Conservation (phyloP, 2,797 vertebrate species). For the Xerus rutilus region DNA sequence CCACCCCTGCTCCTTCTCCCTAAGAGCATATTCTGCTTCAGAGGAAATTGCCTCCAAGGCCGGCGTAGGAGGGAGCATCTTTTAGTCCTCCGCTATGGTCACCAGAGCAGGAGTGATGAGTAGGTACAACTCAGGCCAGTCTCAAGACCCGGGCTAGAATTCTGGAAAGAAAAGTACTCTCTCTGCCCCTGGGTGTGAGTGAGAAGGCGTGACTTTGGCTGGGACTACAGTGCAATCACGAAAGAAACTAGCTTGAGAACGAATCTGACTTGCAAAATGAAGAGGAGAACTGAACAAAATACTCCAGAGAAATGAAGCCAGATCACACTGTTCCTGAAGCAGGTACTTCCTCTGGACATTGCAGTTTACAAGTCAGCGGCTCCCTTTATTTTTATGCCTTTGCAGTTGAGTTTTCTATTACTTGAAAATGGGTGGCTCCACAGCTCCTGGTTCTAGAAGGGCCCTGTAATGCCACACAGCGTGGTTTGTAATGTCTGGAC, state of each 20-base stretch:
- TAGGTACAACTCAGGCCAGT: background rate
- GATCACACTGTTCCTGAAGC: background rate
- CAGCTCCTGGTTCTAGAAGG: background rate
- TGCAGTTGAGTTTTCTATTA: background rate
- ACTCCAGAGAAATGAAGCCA: background rate
- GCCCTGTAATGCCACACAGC: too few species aligned
- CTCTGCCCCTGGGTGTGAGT: background rate
- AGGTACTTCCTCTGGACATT: background rate
- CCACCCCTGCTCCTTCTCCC: background rate
- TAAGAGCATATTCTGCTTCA: background rate
- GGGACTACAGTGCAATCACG: background rate
- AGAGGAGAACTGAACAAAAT: background rate
- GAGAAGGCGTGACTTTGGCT: background rate
- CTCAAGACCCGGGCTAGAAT: background rate
- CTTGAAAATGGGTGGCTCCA: background rate
- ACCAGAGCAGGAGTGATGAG: background rate
- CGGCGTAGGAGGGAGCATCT: background rate
- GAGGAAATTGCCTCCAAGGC: background rate
- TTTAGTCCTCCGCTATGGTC: background rate
- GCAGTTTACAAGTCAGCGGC: background rate
- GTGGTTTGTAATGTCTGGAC: background rate
- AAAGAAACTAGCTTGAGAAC: background rate
- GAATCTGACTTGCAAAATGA: slow-evolving; percentile 61
- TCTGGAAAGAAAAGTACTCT: background rate
- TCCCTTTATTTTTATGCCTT: background rate